phyloP scores from a whole-genome alignment of 2,888 invertebrate species.

The Leptinotarsa rubiginosa region DNA sequence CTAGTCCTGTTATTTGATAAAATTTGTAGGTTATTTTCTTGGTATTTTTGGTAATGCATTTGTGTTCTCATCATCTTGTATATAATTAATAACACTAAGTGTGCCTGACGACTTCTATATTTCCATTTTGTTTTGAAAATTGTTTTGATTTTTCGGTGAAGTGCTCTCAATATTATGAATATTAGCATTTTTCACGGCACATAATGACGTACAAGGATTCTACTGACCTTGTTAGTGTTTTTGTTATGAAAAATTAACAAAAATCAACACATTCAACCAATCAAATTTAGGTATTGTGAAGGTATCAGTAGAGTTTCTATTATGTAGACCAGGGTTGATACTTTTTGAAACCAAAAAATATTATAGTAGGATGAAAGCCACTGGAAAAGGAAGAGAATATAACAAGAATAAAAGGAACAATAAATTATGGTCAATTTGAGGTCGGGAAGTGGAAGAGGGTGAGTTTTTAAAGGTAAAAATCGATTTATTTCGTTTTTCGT shows the following conservation, averaged over 20 bases:
- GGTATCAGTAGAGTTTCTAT: slow-evolving; percentile 45
- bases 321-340: not conserved
- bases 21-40: slow-evolving; percentile 42
- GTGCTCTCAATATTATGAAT: slow-evolving; percentile 64
- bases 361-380: no score
- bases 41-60: slow-evolving; percentile 33
- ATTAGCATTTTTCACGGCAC: slow-evolving; percentile 59
- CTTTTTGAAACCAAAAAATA: not conserved
- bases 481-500: no score
- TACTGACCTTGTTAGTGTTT: slow-evolving; percentile 58
- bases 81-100: slow-evolving; percentile 57
- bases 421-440: no score
- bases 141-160: slow-evolving; percentile 54
- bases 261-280: slow-evolving; percentile 47
- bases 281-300: slow-evolving; percentile 33
- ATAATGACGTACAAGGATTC: slow-evolving; percentile 43
- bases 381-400: no score
- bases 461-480: no score
- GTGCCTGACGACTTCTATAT: slow-evolving; percentile 54
- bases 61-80: slow-evolving; percentile 42
- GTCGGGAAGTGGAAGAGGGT: no score
- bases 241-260: slow-evolving; percentile 60
- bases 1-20: slow-evolving; percentile 57
- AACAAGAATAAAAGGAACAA: no score
- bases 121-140: slow-evolving; percentile 42